Base-by-base conservation (phyloP, 2,113 vertebrate genomes). In the Prochilodus magdalenae region DNA sequence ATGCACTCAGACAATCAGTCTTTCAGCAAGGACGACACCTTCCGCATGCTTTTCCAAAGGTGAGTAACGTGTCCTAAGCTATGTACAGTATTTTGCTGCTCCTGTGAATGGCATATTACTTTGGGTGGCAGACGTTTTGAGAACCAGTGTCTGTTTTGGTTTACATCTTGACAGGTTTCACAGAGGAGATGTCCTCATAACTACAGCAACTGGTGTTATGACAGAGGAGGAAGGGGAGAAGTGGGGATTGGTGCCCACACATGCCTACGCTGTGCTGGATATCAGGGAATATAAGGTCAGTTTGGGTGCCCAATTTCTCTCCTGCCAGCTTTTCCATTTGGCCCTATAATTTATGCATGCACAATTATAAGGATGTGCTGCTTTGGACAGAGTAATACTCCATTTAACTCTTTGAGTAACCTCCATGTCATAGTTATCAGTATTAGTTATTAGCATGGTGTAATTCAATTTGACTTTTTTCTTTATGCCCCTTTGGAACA, bases 1-100 rank as follows among this genome's bases (percentile, higher is more conserved):
- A 99, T 99, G 98, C 98, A 99, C 90, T 99, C 98, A 73, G 98
- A 98, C 92, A 99, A 98, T 92, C 97, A 99, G 82, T 92, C 95
- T 2, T 99, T 99, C 92, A 97, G 94, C 90, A 97, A 96, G 86
- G 96, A 99, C 0, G 96, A 92, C 90, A 96, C 95, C 59, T 99
- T 99, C 94, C 95, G 97, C 75, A 99, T 99, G 98, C 95, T 99
- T 71, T 96, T 96, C 92, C 97, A 98, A 90, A 98, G 98, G 98
- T 98, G 90, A 88, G 40, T 1, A 3, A 1, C 55, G 27, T 14
- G n/a, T 67, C 14, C 40, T 4, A 27, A 16, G 11, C 30, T 22
- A 16, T 11, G 24, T 15, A 22, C 47, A 65, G 26, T 69, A 7
- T 67, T 16, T 3, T 10, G 5, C 16, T 55, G 7, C 22, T 66